Evolutionary conservation across 2,888 invertebrate genomes (phyloP), one percentile per base, ranked within the genome.

Genomic region (Capitulum mitella): DNA sequence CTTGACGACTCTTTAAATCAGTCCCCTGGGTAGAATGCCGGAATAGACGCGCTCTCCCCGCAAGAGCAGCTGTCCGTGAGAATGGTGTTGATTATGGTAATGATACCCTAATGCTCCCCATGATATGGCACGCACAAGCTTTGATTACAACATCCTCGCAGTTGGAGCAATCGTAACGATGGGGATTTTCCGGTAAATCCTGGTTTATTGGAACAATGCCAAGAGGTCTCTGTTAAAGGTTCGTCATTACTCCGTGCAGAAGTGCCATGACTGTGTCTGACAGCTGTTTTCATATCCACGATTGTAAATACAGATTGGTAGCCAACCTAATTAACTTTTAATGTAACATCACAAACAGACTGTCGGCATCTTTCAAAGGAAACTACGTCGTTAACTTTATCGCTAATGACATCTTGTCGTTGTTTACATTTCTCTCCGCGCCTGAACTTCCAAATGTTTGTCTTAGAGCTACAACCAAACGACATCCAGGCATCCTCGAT

Each of bases 1-100:
- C 37, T 19, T 70, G 70, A 70, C 70, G 70, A 70, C 70, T 70
- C 70, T 70, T 70, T 70, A 70, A 70, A 70, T 70, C 70, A 70
- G 37, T 37, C 37, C 10, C 22, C 16, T 70, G 37, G 29, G 70
- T 37, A 10, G 22, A 37, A 8, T 10, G 26, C 70, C 37, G 22
- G 70, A 16, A 37, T 37, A 32, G 70, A 1, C 64, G 3, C 32
- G 70, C 32, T 37, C 34, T 37, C 37, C 70, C 70, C 70, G 22
- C 19, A 70, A 22, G 37, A 70, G 37, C 70, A 70, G 37, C 70
- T 70, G 70, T 19, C 70, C 70, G 22, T 70, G 70, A 70, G 70
- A 70, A 37, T 34, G 34, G 37, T 22, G 22, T 26, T 37, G 37
- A 70, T 70, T 70, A 70, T 70, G 70, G 70, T 70, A 37, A 70